Conservation (phyloP, 2,888 invertebrate genomes). For the Eilema depressum region DNA sequence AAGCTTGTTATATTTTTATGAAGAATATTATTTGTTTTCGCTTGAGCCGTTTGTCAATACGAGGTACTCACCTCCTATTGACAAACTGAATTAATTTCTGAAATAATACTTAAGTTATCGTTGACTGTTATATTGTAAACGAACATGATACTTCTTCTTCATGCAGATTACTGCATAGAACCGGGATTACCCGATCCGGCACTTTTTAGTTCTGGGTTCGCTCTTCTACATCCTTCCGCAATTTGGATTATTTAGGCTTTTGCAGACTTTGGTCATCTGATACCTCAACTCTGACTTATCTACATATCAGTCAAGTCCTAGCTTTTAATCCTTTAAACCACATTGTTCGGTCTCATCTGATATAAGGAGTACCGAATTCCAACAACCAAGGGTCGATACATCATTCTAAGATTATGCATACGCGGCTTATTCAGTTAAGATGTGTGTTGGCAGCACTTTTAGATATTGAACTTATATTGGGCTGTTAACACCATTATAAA, state of each 20-base stretch:
- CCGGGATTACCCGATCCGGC: too few species aligned
- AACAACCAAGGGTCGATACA: neutral
- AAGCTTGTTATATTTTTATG: slow-evolving; percentile 38
- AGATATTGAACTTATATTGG: slow-evolving; percentile 22
- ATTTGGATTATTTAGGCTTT: neutral
- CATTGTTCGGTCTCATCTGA: slow-evolving; percentile 9
- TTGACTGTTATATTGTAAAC: neutral
- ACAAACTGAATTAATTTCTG: slow-evolving; percentile 7
- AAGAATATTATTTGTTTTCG: slow-evolving; percentile 21
- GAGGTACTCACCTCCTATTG: too few species aligned
- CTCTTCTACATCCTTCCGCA: neutral
- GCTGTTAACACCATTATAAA: neutral
- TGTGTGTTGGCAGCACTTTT: slow-evolving; percentile 25
- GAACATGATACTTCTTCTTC: neutral
- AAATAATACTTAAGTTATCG: neutral
- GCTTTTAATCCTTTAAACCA: neutral
- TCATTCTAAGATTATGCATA: slow-evolving; percentile 38
- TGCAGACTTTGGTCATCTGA: neutral
- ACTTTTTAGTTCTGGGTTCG: neutral
- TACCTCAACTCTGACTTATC: neutral
- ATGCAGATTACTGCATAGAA: too few species aligned
- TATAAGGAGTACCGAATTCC: slow-evolving; percentile 10
- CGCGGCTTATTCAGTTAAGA: slow-evolving; percentile 36
- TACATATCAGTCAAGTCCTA: neutral
- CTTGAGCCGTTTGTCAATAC: slow-evolving; percentile 14